Base-by-base conservation (phyloP, 92 coral and sea anemone species). In the Bergia sp. region DNA sequence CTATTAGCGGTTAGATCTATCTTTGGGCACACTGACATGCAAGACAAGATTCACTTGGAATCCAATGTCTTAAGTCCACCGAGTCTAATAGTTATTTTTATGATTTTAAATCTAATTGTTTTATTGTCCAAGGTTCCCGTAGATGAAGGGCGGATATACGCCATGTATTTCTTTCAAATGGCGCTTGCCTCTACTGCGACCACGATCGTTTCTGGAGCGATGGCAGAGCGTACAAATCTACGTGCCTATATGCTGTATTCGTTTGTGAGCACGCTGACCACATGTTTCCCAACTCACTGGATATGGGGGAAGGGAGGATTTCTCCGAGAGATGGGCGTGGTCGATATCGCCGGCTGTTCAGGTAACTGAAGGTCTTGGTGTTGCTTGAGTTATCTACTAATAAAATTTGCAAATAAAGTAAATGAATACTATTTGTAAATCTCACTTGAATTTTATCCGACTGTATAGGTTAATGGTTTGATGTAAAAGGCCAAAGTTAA, bases 261-360 rank as follows among this genome's bases (percentile, higher is more conserved):
- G 37, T 93, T 93, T 73, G 91, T 93, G 49, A 93, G 93, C 74
- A 93, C 96, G 76, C 83, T 93, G 86, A 73, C 94, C 1, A 91
- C 93, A 10, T 93, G 96, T 53, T 93, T 93, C 71, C 96, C 96
- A 37, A 92, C 96, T 38, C 96, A 93, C 67, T 93, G 96, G 96
- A 82, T 93, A 45, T 93, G 96, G 96, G 96, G 94, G 37, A 88
- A 91, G 85, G 78, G 82, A 0, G 96, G 96, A 41, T 61, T 92
- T 42, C 94, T 93, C 50, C 89, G 86, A 77, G 89, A 91, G 69
- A 93, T 93, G 67, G 94, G 96, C 3, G 96, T 90, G 79, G 82
- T 93, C 36, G 96, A 93, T n/a, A 87, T 93, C 38, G 96, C 94
- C 37, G 96, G 96, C 4, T 89, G 96, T 69, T 82, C 94, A 36